phyloP scores from a whole-genome alignment of 2,797 vertebrate genomes.

The Hypotaenidia philippensis region DNA sequence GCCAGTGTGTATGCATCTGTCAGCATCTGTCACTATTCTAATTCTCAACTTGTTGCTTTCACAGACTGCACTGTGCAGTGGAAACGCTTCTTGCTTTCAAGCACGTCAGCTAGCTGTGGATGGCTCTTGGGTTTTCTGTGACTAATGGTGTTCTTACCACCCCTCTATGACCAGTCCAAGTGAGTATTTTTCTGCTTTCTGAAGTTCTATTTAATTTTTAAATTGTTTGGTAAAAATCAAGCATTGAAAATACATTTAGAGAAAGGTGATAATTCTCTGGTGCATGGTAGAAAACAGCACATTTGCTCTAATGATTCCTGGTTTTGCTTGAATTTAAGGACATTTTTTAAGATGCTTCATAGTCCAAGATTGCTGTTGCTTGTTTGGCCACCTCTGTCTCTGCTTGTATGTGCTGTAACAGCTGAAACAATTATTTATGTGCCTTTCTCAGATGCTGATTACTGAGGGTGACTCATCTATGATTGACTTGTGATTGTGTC shows the following conservation, averaged over 20 bases:
- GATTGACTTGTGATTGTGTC: neutral
- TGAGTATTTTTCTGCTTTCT: neutral
- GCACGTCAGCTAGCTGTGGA: neutral
- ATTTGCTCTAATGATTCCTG: neutral
- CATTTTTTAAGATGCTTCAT: neutral
- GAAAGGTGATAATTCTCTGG: neutral
- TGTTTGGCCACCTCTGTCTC: neutral
- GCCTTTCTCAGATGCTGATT: neutral
- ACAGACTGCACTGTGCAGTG: fast-evolving
- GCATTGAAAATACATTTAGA: neutral
- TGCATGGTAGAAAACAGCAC: neutral
- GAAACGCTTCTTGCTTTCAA: neutral
- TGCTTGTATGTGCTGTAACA: neutral
- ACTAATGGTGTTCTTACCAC: neutral
- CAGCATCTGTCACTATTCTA: neutral
- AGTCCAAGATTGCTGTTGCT: neutral
- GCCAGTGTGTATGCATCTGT: neutral
- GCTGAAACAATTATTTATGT: neutral
- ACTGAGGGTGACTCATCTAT: neutral
- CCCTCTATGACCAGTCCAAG: neutral
- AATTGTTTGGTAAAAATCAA: neutral
- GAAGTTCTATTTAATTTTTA: neutral
- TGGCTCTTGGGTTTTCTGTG: neutral
- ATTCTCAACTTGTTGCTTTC: neutral
- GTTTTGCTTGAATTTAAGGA: neutral